Base-by-base conservation (phyloP, 1,140 invertebrate species). In the Dendrolimus kikuchii region DNA sequence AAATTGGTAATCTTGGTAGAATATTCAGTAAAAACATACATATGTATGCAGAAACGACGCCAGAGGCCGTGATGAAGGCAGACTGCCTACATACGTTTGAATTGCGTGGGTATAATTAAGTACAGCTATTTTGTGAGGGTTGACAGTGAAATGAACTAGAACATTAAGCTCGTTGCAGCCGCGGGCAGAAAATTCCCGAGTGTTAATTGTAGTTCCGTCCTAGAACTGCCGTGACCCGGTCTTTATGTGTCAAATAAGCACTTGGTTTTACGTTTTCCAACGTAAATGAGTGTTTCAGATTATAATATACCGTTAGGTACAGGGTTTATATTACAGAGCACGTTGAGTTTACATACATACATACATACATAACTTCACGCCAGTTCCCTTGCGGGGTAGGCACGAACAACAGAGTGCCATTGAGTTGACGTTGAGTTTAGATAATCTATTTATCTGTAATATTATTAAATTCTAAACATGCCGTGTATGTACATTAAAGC, bases 121-220 rank as follows among this genome's bases (percentile, higher is more conserved):
- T 40, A 10, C 43, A 7, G 44, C 45, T 40, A 53, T 50, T 44
- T 53, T 50, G 38, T 56, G 9, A 47, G 10, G 54, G 44, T 42
- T 55, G 51, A 42, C 55, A 54, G 46, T 51, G 48, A 57, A 61
- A 53, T 57, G 54, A 64, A 51, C 52, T 60, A 62, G 53, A 55
- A 65, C 55, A 62, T 57, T 46, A 54, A 57, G 44, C 54, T 43
- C 44, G 8, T 46, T 39, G 8, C 7, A 38, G 64, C 51, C 46
- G n/a, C 49, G 9, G 60, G 54, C 54, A 57, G 51, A 57, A 55
- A 61, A 44, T 52, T 46, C 46, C 41, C 54, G 56, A 45, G 56
- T 52, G 59, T 57, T 60, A 66, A 66, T 62, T 60, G 55, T 50
- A 51, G 46, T 57, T 62, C 53, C 57, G 43, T 7, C 36, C 5